Percentiles rank a stretch among this genome's conserved stretches.
These are phyloP conservation scores for Cydia splendana DNA, from an alignment of 1,140 invertebrate species.

Conservation along the genomic window DNA sequence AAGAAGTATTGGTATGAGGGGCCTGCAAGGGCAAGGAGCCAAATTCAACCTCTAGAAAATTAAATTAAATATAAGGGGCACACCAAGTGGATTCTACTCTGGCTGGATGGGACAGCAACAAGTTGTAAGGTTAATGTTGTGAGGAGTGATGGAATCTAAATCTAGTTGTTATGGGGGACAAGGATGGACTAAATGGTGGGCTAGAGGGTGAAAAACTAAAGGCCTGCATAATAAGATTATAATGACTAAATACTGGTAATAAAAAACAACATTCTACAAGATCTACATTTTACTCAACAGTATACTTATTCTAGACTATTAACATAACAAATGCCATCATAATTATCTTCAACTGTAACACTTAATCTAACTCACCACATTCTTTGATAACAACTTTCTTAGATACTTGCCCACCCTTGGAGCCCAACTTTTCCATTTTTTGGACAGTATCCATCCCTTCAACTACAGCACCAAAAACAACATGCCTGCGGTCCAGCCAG, in stretches of 20 bases:
- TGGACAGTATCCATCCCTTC: constrained; percentile 92
- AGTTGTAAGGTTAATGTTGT: too few species aligned
- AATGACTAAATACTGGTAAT: neutral
- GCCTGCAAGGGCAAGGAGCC: too few species aligned
- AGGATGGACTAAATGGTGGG: too few species aligned
- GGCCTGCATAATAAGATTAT: too few species aligned
- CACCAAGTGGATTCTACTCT: too few species aligned
- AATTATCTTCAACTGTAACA: neutral
- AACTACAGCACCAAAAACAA: constrained; percentile 91
- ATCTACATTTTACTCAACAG: constrained; percentile 27
- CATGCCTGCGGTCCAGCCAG: constrained; percentile 92
- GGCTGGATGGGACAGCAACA: too few species aligned
- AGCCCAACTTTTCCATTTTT: constrained; percentile 85
- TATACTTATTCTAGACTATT: constrained; percentile 34
- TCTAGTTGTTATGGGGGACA: too few species aligned
- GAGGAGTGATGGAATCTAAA: too few species aligned
- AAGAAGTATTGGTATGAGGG: too few species aligned
- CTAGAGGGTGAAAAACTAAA: too few species aligned
- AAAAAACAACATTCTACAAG: constrained; percentile 16
- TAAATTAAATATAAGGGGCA: too few species aligned
- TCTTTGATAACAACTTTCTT: constrained; percentile 89
- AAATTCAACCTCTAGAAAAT: too few species aligned
- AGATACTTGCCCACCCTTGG: constrained; percentile 87
- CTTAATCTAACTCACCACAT: constrained; percentile 85
- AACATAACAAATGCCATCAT: constrained; percentile 15